Conservation (phyloP, 2,888 invertebrate genomes). For the Anthrax anthrax region DNA sequence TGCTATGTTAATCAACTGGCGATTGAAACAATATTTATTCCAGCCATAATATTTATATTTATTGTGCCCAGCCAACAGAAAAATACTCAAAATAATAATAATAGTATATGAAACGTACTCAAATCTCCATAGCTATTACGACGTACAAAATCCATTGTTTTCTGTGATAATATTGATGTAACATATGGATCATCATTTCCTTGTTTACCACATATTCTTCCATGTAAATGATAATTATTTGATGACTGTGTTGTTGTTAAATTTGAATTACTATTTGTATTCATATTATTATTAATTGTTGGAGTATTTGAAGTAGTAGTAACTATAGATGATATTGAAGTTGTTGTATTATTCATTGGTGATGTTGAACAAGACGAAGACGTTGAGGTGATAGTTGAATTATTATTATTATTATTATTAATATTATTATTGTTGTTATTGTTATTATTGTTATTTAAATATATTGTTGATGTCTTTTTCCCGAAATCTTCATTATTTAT, state of each 20-base stretch:
- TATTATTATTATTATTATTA: constrained; percentile 3
- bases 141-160: constrained; percentile 52
- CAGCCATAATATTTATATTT: no score
- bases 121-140: constrained; percentile 63
- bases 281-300: neutral
- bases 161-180: constrained; percentile 17
- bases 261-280: neutral
- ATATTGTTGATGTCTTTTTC: constrained; percentile 5
- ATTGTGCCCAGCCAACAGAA: no score
- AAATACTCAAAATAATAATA: constrained; percentile 2
- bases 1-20: no score
- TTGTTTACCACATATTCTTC: constrained; percentile 7
- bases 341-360: constrained; percentile 2
- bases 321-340: neutral
- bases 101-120: constrained; percentile 37
- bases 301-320: no score
- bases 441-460: neutral
- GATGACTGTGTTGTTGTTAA: neutral
- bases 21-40: no score
- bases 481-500: constrained; percentile 5
- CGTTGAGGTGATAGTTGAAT: constrained; percentile 5
- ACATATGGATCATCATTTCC: constrained; percentile 11
- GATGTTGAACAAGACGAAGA: neutral
- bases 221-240: constrained; percentile 5
- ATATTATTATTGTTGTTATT: constrained; percentile 6